Percentiles rank a stretch among this genome's conserved stretches.
These are phyloP conservation scores for Scaptomyza flava DNA, from an alignment of 2,888 invertebrate genomes.

Conservation along the genomic window DNA sequence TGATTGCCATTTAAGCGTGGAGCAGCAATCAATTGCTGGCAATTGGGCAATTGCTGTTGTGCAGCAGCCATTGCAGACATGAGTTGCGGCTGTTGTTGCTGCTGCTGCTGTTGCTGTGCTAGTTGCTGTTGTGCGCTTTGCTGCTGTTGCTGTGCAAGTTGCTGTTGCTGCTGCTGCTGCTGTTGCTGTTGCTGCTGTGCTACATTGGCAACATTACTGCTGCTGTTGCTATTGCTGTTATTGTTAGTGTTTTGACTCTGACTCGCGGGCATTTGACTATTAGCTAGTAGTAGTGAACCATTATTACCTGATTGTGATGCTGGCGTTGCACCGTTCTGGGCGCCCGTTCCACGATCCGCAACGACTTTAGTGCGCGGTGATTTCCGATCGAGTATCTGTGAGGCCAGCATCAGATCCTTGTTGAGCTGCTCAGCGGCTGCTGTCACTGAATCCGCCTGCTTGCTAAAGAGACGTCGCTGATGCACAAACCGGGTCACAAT, in stretches of 20 bases:
- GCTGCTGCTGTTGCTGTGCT: conserved; percentile 63
- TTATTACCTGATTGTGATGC: conserved; percentile 84
- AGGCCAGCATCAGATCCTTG: conserved; percentile 92
- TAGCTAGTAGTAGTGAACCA: conserved; percentile 83
- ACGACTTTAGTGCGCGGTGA: conserved; percentile 88
- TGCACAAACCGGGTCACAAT: conserved; percentile 94
- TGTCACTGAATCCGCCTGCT: conserved; percentile 90
- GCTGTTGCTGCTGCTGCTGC: conserved; percentile 84
- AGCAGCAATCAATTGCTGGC: conserved; percentile 85
- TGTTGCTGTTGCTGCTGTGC: conserved; percentile 83
- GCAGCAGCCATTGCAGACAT: conserved; percentile 74
- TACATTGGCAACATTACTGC: conserved; percentile 55
- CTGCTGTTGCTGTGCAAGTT: conserved; percentile 78
- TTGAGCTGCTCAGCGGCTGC: conserved; percentile 93
- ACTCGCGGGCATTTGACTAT: conserved; percentile 77
- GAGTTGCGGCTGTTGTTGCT: conserved; percentile 63
- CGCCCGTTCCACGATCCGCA: conserved; percentile 78
- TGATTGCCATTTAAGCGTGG: conserved; percentile 87
- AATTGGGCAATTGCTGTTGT: conserved; percentile 63
- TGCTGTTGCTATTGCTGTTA: conserved; percentile 66
- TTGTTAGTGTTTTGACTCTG: conserved; percentile 79
- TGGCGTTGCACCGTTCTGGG: conserved; percentile 80
- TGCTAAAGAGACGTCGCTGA: conserved; percentile 90
- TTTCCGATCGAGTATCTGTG: conserved; percentile 92
- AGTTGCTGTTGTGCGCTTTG: conserved; percentile 84